Percentiles rank a stretch among this genome's conserved stretches.
Evolutionary conservation across 2,888 invertebrate genomes (phyloP).

Genomic region (Danaus chrysippus): DNA sequence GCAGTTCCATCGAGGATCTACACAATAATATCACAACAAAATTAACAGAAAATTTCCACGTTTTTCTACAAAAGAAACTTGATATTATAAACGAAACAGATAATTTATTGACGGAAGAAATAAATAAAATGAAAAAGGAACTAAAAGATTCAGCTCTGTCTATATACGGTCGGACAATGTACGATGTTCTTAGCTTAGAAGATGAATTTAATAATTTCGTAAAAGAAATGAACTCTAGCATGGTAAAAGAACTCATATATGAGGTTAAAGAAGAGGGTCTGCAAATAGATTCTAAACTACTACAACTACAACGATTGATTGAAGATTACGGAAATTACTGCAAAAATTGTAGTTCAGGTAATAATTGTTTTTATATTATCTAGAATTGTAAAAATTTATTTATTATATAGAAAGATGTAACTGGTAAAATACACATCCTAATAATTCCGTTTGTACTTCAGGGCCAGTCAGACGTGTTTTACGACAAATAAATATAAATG

Average conservation of each 20-base stretch:
- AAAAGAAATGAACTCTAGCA: slow-evolving; percentile 25
- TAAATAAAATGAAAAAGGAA: slow-evolving; percentile 32
- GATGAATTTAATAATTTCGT: slow-evolving; percentile 43
- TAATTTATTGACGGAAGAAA: slow-evolving; percentile 26
- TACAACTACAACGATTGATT: slow-evolving; percentile 25
- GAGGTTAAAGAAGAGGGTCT: slow-evolving; percentile 22
- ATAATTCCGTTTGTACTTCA: slow-evolving; percentile 11
- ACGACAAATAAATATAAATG: slow-evolving; percentile 8
- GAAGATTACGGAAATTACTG: slow-evolving; percentile 39
- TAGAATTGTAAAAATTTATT: background rate
- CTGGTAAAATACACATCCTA: background rate
- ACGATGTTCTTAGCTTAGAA: slow-evolving; percentile 44
- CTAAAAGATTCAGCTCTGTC: slow-evolving; percentile 41
- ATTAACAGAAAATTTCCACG: slow-evolving; percentile 28
- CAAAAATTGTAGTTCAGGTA: slow-evolving; percentile 31
- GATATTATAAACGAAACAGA: slow-evolving; percentile 21
- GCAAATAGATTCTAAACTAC: slow-evolving; percentile 28
- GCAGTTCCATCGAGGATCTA: slow-evolving; percentile 39
- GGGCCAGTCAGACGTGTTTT: slow-evolving; percentile 7
- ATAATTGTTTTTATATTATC: background rate
- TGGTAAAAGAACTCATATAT: slow-evolving; percentile 18
- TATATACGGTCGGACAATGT: slow-evolving; percentile 44
- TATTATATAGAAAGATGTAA: too few relatives aligned
- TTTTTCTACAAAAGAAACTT: slow-evolving; percentile 13
- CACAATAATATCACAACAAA: slow-evolving; percentile 28